These are phyloP conservation scores for Oryzias javanicus DNA, from an alignment of 2,113 vertebrate species.

Conservation along the genomic window DNA sequence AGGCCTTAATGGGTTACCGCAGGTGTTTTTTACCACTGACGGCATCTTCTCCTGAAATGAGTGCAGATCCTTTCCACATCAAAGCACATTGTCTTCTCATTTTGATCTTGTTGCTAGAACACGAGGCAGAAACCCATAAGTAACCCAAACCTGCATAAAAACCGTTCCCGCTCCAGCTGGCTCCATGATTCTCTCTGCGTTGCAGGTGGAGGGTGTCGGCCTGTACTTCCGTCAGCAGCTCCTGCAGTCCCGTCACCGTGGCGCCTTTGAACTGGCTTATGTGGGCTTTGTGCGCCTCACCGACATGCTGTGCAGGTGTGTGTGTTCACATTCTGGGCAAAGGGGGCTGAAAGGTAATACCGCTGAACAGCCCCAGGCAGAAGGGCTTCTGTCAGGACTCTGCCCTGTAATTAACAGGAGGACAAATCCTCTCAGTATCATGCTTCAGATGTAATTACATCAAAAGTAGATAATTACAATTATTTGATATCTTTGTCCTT, in stretches of 20 bases:
- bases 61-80: too few species aligned
- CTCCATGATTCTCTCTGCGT: conserved; percentile 22
- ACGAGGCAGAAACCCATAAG: too few species aligned
- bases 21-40: too few species aligned
- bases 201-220: conserved; percentile 89
- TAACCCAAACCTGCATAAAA: neutral
- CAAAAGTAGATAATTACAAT: conserved; percentile 15
- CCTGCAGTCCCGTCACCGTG: conserved; percentile 93
- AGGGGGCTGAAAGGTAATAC: conserved; percentile 43
- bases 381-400: conserved; percentile 8
- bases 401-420: conserved; percentile 35
- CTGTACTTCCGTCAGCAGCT: conserved; percentile 93
- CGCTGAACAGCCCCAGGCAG: conserved; percentile 18
- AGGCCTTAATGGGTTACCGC: too few species aligned
- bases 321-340: conserved; percentile 27
- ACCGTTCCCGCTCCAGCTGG: neutral
- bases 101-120: too few species aligned
- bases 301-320: conserved; percentile 88
- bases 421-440: conserved; percentile 13
- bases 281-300: conserved; percentile 94
- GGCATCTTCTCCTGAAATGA: too few species aligned
- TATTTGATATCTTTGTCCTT: conserved; percentile 19
- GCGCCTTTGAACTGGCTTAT: conserved; percentile 95
- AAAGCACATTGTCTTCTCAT: too few species aligned
- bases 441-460: conserved; percentile 29